Base-by-base conservation (phyloP, 2,113 vertebrate species). In the Pterocles burchelli region DNA sequence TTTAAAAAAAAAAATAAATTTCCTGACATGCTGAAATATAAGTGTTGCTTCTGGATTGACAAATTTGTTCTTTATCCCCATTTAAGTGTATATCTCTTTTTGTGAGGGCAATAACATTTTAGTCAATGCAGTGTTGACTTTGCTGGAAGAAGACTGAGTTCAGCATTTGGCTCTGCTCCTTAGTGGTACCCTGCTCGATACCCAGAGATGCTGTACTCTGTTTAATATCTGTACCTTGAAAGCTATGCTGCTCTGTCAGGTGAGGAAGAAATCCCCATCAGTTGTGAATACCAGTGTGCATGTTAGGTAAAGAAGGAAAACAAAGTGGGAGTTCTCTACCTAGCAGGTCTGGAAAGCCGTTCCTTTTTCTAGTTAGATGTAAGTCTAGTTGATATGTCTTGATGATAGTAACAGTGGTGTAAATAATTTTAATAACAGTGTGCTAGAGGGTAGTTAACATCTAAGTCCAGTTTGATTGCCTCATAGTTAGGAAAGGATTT, bases 371-470 rank as follows among this genome's bases (percentile, higher is more conserved):
- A 67, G 11, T 68, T 66, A 58, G 67, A 43, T 67, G 19, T 62
- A 88, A 72, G 62, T 55, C 25, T 80, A 34, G 10, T 78, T 92
- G 43, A 20, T 7, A 1, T 43, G 24, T 81, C 38, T 73, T 57
- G 59, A 57, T 62, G 31, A 33, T 80, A 74, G 55, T 61, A 71
- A 71, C 51, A 57, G 57, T 29, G 28, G 26, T 59, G 57, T 81
- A 88, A 96, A 83, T 94, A 84, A 83, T 88, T 94, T 85, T 92
- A 90, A 68, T 81, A 68, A 78, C 25, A 91, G n/a, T 31, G 17
- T 87, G 26, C 57, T 81, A 81, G 52, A 81, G 29, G 17, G 48
- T 65, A 61, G 62, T 82, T 90, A 84, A 38, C 17, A 66, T 68
- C 57, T n/a, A 49, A 63, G 33, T 89, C 43, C 33, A 89, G 38